Percentiles rank a stretch among this genome's conserved stretches.
Conservation (phyloP, 2,888 invertebrate genomes). For the Pollenia griseotomentosa region DNA sequence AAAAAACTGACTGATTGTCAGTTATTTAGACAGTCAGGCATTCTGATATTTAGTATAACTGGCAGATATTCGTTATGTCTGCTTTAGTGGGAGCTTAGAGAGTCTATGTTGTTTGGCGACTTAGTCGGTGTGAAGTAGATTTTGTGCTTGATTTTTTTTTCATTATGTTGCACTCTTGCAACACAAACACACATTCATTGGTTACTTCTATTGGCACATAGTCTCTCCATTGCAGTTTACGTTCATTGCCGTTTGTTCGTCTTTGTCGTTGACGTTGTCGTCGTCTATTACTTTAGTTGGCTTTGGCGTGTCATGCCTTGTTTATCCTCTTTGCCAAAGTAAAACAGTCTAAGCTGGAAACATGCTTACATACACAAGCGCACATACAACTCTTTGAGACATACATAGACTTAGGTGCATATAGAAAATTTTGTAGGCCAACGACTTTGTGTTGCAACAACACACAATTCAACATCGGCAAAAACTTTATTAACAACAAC, state of each 20-base stretch:
- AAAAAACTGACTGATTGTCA: conserved; percentile 38
- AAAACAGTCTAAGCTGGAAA: conserved; percentile 63
- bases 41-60: conserved; percentile 15
- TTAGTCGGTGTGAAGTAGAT: conserved; percentile 58
- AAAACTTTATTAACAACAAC: conserved; percentile 40
- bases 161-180: conserved; percentile 28
- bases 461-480: conserved; percentile 37
- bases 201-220: conserved; percentile 49
- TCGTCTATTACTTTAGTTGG: conserved; percentile 69
- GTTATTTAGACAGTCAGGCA: conserved; percentile 29
- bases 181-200: conserved; percentile 17
- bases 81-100: conserved; percentile 50
- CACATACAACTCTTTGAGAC: background rate
- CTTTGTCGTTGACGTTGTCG: conserved; percentile 23
- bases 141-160: conserved; percentile 6
- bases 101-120: conserved; percentile 35
- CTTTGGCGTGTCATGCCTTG: conserved; percentile 63
- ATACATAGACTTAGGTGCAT: background rate
- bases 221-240: conserved; percentile 33
- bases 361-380: conserved; percentile 10
- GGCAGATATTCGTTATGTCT: conserved; percentile 27
- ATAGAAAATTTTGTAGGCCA: conserved; percentile 68
- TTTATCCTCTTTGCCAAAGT: conserved; percentile 70
- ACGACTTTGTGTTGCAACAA: conserved; percentile 69
- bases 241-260: conserved; percentile 52